Base-by-base conservation (phyloP, 1,140 invertebrate genomes). In the Zaprionus davidi region DNA sequence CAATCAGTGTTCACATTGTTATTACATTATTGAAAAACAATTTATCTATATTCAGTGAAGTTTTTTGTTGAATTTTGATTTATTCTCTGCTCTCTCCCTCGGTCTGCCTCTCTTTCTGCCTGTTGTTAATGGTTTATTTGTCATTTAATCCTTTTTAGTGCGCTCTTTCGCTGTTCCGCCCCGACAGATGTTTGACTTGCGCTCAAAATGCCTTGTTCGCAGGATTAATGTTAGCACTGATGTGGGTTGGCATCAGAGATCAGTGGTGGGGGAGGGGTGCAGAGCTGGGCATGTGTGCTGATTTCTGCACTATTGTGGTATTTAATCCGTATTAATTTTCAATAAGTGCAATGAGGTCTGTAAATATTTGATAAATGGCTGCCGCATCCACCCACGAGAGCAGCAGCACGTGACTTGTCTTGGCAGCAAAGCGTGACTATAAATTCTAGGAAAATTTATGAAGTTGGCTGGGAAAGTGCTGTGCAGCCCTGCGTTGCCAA, bases 311-410 rank as follows among this genome's bases (percentile, higher is more conserved):
- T 87, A 78, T 88, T 80, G 78, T 88, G 84, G 78, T 65, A 68
- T 71, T 63, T 87, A 88, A 88, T 79, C 78, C 81, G 84, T 88
- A 88, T 87, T 87, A 87, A 84, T 87, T 87, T 87, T 87, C 84
- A 87, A 88, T 87, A 87, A 84, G 83, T 87, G 83, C 80, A 87
- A 72, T 75, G 74, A 58, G 84, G 67, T 88, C 81, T 78, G 72
- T 84, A 74, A 85, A 76, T 81, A 69, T 81, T 87, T 87, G 83
- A 88, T 84, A 84, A 87, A 87, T 88, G 84, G 57, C 81, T 22
- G 62, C 73, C 17, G 7, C 44, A 49, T 20, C 46, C 46, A 49
- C 46, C 17, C 46, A 49, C 46, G 20, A 51, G 20, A 74, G 65
- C 72, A 79, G 34, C 49, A 15, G 84, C 78, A 78, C 83, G 83